Evolutionary conservation across 2,888 invertebrate genomes (phyloP).

Genomic region (Pogonocherus hispidulus): DNA sequence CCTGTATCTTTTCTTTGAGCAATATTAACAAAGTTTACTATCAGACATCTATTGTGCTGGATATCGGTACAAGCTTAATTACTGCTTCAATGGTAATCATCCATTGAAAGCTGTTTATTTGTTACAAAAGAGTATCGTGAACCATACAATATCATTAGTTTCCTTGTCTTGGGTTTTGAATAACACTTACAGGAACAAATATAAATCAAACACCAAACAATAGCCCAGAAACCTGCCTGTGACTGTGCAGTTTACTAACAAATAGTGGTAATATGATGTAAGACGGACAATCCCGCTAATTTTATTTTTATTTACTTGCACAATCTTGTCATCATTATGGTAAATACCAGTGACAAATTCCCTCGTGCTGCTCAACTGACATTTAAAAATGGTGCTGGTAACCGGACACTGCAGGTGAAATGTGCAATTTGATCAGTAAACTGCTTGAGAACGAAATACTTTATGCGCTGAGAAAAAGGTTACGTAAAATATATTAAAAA

Average conservation of each 20-base stretch:
- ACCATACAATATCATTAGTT: no score
- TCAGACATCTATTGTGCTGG: no score
- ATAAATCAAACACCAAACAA: no score
- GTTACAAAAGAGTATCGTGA: no score
- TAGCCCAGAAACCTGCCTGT: no score
- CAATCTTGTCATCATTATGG: background rate
- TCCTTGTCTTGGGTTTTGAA: no score
- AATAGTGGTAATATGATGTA: conserved; percentile 13
- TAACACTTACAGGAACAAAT: no score
- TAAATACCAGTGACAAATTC: background rate
- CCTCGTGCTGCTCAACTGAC: background rate
- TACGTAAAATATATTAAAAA: background rate
- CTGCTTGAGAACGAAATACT: background rate
- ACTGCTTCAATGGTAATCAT: no score
- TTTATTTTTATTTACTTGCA: conserved; percentile 11
- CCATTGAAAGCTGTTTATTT: no score
- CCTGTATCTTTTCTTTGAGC: no score
- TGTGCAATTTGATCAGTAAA: background rate
- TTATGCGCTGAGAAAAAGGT: background rate
- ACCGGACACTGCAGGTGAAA: background rate
- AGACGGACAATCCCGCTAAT: conserved; percentile 3
- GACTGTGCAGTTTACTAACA: conserved; percentile 10
- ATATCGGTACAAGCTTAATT: no score
- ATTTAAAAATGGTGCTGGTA: conserved; percentile 12
- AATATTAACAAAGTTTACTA: no score